Evolutionary conservation across 2,797 vertebrate genomes (phyloP).

Genomic region (Phaenicophaeus curvirostris): DNA sequence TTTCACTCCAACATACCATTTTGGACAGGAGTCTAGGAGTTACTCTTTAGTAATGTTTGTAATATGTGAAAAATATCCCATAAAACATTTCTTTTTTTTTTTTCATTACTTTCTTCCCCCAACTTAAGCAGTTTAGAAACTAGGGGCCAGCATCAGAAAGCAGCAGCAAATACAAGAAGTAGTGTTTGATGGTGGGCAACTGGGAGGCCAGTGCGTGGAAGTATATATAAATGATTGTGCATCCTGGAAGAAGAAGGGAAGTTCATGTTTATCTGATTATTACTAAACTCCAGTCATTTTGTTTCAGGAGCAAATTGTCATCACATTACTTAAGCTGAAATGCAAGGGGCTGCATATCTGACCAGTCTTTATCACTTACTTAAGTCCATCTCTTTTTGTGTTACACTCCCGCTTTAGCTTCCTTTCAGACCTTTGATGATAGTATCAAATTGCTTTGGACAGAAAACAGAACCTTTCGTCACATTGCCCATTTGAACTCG

Average conservation of each 20-base stretch:
- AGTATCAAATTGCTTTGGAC: neutral
- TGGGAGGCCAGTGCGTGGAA: neutral
- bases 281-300: neutral
- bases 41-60: neutral
- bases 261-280: neutral
- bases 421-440: neutral
- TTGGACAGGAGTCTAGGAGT: neutral
- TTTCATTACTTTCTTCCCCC: neutral
- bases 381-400: neutral
- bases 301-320: neutral
- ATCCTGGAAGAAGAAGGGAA: neutral
- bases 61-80: neutral
- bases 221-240: neutral
- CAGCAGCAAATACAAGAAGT: neutral
- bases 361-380: neutral
- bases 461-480: neutral
- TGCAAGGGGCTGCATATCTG: neutral
- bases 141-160: neutral
- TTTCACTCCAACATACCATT: neutral
- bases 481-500: neutral
- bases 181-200: neutral
- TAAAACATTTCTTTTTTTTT: neutral
- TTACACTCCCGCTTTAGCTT: neutral
- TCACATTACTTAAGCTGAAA: neutral
- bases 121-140: neutral